Percentiles rank a stretch among this genome's conserved stretches.
These are phyloP conservation scores for Thermophis baileyi DNA, from an alignment of 2,113 vertebrate species.

Conservation along the genomic window DNA sequence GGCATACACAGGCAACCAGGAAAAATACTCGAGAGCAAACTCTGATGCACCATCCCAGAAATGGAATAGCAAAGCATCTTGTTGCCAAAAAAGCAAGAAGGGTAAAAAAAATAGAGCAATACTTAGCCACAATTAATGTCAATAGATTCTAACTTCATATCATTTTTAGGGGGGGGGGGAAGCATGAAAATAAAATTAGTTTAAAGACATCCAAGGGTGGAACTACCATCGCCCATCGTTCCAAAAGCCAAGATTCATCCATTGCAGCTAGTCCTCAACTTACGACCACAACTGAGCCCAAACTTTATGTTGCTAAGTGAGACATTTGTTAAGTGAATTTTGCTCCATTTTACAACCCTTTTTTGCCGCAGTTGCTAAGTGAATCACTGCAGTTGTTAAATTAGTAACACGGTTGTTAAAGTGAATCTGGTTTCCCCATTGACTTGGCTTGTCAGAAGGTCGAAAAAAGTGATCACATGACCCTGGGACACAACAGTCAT, in stretches of 20 bases:
- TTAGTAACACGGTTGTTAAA: no score
- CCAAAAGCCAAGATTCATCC: not conserved
- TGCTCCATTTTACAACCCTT: no score
- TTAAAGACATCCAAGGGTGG: not conserved
- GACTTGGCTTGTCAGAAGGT: no score
- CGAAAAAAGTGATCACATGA: no score
- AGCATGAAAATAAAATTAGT: not conserved
- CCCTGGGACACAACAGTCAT: no score
- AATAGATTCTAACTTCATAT: not conserved
- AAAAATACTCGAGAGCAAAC: not conserved
- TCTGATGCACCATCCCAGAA: slow-evolving; percentile 35
- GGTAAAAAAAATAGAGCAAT: not conserved
- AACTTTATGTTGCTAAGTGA: no score
- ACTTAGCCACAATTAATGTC: no score
- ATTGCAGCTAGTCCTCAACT: not conserved
- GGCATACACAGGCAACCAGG: not conserved
- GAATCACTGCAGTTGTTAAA: no score
- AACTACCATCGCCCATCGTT: no score
- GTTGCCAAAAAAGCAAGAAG: slow-evolving; percentile 42
- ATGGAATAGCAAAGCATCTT: slow-evolving; percentile 48
- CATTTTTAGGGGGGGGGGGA: not conserved
- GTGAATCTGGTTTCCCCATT: no score
- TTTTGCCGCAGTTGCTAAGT: no score
- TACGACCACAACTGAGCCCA: not conserved
- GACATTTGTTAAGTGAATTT: no score